Conservation (phyloP, 2,113 vertebrate genomes). For the Ramphastos sulfuratus region DNA sequence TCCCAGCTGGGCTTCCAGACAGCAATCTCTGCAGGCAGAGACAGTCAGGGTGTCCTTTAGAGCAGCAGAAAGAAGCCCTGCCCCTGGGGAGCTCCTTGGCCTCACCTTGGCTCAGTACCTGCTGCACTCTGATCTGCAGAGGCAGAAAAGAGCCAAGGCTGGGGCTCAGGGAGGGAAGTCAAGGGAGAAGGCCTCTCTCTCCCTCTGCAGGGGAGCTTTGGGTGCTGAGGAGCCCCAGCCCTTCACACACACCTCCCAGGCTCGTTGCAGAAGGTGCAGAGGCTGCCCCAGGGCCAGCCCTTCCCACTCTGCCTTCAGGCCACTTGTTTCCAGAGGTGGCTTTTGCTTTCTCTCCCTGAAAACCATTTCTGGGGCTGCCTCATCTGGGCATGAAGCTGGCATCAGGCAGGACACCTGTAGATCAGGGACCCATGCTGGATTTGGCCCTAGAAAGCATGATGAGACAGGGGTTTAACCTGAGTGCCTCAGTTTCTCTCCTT, state of each 20-base stretch:
- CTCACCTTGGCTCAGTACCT: background rate
- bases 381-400: background rate
- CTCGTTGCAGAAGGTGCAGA: background rate
- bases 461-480: background rate
- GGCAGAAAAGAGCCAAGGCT: background rate
- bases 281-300: background rate
- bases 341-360: background rate
- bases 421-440: background rate
- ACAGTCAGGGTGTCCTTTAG: background rate
- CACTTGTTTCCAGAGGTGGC: background rate
- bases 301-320: background rate
- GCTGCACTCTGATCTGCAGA: background rate
- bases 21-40: background rate
- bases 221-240: background rate
- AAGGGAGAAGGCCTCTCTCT: background rate
- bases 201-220: background rate
- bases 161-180: background rate
- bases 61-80: fast-evolving
- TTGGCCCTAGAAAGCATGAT: background rate
- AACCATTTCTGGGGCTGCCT: background rate
- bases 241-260: background rate
- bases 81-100: background rate
- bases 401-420: too few relatives aligned
- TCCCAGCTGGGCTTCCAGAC: background rate
- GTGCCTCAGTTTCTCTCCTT: background rate